Evolutionary conservation across 2,113 vertebrate species (phyloP).

Genomic region (Lepus timidus): DNA sequence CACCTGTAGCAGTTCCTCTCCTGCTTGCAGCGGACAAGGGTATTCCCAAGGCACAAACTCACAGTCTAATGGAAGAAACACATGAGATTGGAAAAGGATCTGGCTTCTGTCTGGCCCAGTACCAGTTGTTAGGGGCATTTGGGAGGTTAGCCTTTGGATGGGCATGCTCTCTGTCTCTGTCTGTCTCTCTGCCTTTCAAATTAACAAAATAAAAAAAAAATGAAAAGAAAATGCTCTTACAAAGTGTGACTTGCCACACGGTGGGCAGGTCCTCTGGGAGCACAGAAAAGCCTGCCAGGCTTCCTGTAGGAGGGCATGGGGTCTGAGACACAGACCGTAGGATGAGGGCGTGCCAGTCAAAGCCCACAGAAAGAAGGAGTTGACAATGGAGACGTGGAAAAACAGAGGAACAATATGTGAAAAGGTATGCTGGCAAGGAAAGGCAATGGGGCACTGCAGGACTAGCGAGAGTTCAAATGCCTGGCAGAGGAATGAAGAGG

Average conservation of each 20-base stretch:
- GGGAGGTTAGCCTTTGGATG: too few species aligned
- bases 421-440: neutral
- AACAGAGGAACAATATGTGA: neutral
- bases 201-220: too few species aligned
- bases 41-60: neutral
- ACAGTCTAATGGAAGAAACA: neutral
- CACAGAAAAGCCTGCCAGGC: neutral
- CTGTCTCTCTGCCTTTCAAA: too few species aligned
- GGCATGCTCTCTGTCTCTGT: too few species aligned
- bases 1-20: neutral
- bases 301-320: neutral
- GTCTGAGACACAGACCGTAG: neutral
- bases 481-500: neutral
- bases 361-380: neutral
- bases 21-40: neutral
- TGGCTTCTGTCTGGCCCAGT: too few species aligned
- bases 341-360: neutral
- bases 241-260: too few species aligned
- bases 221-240: neutral
- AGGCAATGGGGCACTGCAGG: neutral
- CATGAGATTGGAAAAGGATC: neutral
- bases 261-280: neutral
- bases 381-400: neutral
- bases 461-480: neutral
- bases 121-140: too few species aligned